Percentiles rank a stretch among this genome's conserved stretches.
Conservation (phyloP, 37 sponge, comb jelly and placozoan genomes). For the Aphrocallistes beatrix region DNA sequence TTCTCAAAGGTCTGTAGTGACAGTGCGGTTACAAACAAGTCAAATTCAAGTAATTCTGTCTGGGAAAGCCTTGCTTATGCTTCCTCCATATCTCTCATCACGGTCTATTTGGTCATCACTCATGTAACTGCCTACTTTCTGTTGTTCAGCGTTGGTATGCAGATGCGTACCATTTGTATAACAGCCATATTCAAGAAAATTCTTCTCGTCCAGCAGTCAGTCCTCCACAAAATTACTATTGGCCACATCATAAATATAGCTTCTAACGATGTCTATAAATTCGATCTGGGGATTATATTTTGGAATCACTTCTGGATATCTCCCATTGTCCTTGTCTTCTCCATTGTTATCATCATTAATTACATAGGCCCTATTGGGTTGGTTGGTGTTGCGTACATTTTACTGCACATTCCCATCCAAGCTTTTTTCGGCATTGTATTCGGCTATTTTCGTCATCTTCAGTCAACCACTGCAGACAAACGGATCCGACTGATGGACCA, state of each 20-base stretch:
- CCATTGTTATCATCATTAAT: neutral
- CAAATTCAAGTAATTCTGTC: no score
- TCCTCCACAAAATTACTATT: neutral
- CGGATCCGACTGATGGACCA: neutral
- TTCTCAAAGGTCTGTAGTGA: neutral
- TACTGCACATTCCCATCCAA: neutral
- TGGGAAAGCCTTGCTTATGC: no score
- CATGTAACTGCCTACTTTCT: neutral
- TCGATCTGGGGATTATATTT: neutral
- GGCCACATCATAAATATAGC: neutral
- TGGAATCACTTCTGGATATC: constrained; percentile 7
- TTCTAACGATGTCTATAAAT: constrained; percentile 12
- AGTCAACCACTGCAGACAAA: neutral
- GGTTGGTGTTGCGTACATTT: neutral
- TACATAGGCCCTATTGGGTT: neutral
- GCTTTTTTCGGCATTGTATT: neutral
- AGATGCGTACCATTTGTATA: neutral
- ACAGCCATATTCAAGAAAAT: neutral
- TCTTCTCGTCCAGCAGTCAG: neutral
- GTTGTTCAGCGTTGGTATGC: neutral
- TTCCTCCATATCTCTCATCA: no score
- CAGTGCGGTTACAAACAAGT: neutral
- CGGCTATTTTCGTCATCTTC: neutral
- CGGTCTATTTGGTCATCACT: no score
- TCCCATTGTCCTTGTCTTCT: neutral